A percentile compares a stretch with the other conserved stretches of the same genome.
Evolutionary conservation across 2,888 invertebrate species (phyloP).

Genomic region (Bembecia ichneumoniformis): DNA sequence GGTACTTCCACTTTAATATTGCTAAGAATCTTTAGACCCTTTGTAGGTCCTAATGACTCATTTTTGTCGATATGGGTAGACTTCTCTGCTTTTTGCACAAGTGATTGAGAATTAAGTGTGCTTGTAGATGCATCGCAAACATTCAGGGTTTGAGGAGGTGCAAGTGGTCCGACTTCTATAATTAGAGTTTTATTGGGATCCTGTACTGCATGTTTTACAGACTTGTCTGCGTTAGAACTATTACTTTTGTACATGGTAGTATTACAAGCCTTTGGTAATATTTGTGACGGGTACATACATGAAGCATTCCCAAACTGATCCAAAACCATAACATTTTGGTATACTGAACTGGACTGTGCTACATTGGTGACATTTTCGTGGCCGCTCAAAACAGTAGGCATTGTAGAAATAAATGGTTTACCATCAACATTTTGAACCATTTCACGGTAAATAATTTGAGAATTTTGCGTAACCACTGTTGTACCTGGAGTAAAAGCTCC

Average conservation of each 20-base stretch:
- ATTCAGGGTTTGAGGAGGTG: slow-evolving; percentile 18
- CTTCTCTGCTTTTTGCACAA: slow-evolving; percentile 15
- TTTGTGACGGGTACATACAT: slow-evolving; percentile 54
- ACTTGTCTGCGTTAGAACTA: slow-evolving; percentile 27
- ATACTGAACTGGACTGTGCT: slow-evolving; percentile 51
- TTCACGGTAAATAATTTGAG: slow-evolving; percentile 64
- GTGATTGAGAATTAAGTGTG: slow-evolving; percentile 14
- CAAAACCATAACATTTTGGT: slow-evolving; percentile 65
- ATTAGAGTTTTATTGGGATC: slow-evolving; percentile 52
- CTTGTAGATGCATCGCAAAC: slow-evolving; percentile 8
- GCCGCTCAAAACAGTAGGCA: slow-evolving; percentile 42
- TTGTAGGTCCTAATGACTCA: slow-evolving; percentile 38
- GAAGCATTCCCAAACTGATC: slow-evolving; percentile 61
- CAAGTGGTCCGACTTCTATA: slow-evolving; percentile 56
- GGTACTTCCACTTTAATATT: slow-evolving; percentile 70
- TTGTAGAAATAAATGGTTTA: slow-evolving; percentile 51
- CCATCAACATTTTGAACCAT: slow-evolving; percentile 62
- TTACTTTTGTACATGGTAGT: slow-evolving; percentile 34
- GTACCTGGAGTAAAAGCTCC: slow-evolving; percentile 48
- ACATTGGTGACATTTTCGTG: slow-evolving; percentile 51
- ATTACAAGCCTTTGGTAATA: slow-evolving; percentile 39
- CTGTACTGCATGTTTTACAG: slow-evolving; percentile 22
- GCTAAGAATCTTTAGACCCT: slow-evolving; percentile 65
- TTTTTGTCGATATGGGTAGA: slow-evolving; percentile 20
- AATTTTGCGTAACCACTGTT: slow-evolving; percentile 60